These are phyloP conservation scores for Byasa hedistus DNA, from an alignment of 2,888 invertebrate genomes.

Conservation along the genomic window DNA sequence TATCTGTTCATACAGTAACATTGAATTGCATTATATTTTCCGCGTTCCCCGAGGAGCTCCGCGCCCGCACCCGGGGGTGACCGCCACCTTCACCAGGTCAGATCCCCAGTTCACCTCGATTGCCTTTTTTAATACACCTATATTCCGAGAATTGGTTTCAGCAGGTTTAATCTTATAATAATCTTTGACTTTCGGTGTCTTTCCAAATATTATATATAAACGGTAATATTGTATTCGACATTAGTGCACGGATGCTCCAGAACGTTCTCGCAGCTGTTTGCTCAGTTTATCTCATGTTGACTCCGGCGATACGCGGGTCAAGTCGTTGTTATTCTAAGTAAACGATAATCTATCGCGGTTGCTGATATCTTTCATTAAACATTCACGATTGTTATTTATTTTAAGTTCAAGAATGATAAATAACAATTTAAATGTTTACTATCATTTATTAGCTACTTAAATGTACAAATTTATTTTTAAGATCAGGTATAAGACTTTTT, in stretches of 20 bases:
- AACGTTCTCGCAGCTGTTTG: slow-evolving; percentile 40
- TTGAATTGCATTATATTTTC: too few relatives aligned
- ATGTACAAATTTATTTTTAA: background rate
- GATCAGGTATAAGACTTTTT: too few relatives aligned
- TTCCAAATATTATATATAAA: background rate
- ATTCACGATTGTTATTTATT: slow-evolving; percentile 11
- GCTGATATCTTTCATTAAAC: slow-evolving; percentile 27
- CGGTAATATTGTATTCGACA: background rate
- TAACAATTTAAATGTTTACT: slow-evolving; percentile 2
- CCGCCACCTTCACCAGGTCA: too few relatives aligned
- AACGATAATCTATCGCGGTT: slow-evolving; percentile 34
- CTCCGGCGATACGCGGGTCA: slow-evolving; percentile 38
- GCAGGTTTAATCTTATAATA: background rate
- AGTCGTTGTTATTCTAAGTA: slow-evolving; percentile 29
- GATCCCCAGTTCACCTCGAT: too few relatives aligned
- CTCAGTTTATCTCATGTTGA: slow-evolving; percentile 42
- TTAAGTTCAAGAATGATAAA: slow-evolving; percentile 17
- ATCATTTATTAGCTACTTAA: background rate
- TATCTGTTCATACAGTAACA: too few relatives aligned
- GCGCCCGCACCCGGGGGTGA: too few relatives aligned
- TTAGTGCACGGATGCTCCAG: slow-evolving; percentile 32
- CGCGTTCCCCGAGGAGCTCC: too few relatives aligned
- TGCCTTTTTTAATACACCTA: too few relatives aligned
- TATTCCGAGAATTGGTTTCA: too few relatives aligned
- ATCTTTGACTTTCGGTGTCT: background rate